Conservation (phyloP, 2,797 vertebrate genomes). For the Psittacula derbiana region DNA sequence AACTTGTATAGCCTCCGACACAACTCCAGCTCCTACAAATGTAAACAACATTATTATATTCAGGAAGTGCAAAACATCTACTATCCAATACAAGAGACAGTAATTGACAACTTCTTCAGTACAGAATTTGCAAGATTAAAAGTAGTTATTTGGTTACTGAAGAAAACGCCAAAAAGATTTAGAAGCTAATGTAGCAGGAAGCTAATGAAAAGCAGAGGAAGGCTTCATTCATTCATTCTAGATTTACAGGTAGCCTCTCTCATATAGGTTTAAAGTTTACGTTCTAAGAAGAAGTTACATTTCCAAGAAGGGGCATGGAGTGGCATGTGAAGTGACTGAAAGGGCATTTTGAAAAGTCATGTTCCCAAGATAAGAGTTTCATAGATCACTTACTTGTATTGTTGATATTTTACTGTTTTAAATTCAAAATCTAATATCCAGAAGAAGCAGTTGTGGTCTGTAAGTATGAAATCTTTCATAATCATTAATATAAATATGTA, state of each 20-base stretch:
- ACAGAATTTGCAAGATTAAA: constrained; percentile 30
- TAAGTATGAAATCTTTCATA: constrained; percentile 1
- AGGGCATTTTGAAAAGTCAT: constrained; percentile 36
- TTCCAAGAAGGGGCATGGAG: constrained; percentile 17
- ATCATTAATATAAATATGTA: background rate
- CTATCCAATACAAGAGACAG: background rate
- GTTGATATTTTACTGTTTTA: background rate
- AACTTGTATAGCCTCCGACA: constrained; percentile 95
- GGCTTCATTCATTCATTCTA: constrained; percentile 36
- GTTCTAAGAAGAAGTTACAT: constrained; percentile 50
- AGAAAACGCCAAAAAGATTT: constrained; percentile 32
- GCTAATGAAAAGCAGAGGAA: constrained; percentile 60
- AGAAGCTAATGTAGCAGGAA: constrained; percentile 59
- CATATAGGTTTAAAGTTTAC: constrained; percentile 21
- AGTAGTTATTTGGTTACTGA: constrained; percentile 65
- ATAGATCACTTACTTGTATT: background rate
- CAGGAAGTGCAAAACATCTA: background rate
- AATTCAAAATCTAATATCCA: background rate
- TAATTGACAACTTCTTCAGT: constrained; percentile 33
- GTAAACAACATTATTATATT: constrained; percentile 10
- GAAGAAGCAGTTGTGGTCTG: background rate
- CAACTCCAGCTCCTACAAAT: constrained; percentile 91
- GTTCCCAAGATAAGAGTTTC: background rate
- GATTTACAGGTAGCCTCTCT: constrained; percentile 25
- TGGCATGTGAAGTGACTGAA: background rate